Conservation (phyloP, 2,888 invertebrate genomes). For the Nemurella pictetii region DNA sequence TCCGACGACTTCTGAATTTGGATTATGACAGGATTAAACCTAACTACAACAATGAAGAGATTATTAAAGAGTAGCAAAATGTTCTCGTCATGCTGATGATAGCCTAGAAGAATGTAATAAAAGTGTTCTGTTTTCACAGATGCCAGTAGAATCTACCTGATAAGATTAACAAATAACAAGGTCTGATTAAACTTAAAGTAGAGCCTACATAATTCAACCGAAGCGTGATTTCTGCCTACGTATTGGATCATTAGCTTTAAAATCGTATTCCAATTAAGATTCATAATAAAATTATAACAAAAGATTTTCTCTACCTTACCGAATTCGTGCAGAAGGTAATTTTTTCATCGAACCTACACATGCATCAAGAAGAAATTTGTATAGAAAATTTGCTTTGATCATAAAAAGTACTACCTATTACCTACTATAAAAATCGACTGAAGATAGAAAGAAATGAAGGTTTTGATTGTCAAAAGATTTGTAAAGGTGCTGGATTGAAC, state of each 20-base stretch:
- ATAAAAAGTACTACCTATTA: background rate
- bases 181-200: background rate
- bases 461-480: background rate
- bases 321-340: background rate
- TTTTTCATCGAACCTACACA: background rate
- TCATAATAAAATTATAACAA: background rate
- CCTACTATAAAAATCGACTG: background rate
- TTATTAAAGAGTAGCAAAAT: background rate
- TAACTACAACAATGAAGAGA: background rate
- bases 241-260: background rate
- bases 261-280: background rate
- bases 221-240: background rate
- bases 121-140: background rate
- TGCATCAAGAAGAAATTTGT: background rate
- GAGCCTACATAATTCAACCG: background rate
- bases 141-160: background rate
- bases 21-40: background rate
- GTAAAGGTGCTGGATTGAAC: background rate
- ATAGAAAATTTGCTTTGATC: background rate
- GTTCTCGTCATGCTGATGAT: background rate
- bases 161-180: background rate
- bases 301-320: background rate
- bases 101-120: background rate
- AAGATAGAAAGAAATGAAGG: background rate
- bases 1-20: background rate